Base-by-base conservation (phyloP, 1,140 invertebrate genomes). In the Brachionus manjavacas region DNA sequence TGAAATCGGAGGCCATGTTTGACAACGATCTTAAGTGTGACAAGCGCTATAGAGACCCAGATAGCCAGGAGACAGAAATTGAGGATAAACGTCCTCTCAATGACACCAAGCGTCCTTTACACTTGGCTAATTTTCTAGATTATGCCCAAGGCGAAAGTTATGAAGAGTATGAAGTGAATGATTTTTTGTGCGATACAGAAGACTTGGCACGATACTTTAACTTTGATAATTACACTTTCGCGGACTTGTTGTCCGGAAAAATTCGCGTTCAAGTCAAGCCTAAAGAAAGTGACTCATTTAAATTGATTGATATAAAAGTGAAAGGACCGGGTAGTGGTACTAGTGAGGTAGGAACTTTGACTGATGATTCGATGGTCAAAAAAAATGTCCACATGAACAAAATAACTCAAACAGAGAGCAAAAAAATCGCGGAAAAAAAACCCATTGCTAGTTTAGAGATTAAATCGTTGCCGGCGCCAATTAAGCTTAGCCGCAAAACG, bases 231-330 rank as follows among this genome's bases (percentile, higher is more conserved):
- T 72, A 72, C 4, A 72, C 3, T 16, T 72, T 72, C 23, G 28
- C 7, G 8, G 35, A 72, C 20, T 41, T 72, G 8, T 23, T 72
- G 20, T 72, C 68, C 12, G 68, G 68, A 8, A 39, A 72, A 16
- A 72, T 72, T 72, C 28, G 35, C 9, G 39, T 72, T 3, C 28
- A 39, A 12, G 68, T 72, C 9, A 20, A 39, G 8, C 28, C 28
- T 7, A 35, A 72, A 41, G 14, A 41, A 1, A 4, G 20, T 14
- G n/a, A 41, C 16, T 20, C 9, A 7, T 72, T 72, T 16, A 72
- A 72, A 16, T 41, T 72, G n/a, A 72, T 72, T 72, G 68, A 72
- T 41, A 72, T 72, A 1, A 72, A 72, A 20, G 31, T 72, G 16
- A 41, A 20, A 9, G 68, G 35, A 16, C 68, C 68, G 0, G 35